Percentiles rank a stretch among this genome's conserved stretches.
Evolutionary conservation across 2,113 vertebrate genomes (phyloP).

Genomic region (Cyphomyrus plagiostoma): DNA sequence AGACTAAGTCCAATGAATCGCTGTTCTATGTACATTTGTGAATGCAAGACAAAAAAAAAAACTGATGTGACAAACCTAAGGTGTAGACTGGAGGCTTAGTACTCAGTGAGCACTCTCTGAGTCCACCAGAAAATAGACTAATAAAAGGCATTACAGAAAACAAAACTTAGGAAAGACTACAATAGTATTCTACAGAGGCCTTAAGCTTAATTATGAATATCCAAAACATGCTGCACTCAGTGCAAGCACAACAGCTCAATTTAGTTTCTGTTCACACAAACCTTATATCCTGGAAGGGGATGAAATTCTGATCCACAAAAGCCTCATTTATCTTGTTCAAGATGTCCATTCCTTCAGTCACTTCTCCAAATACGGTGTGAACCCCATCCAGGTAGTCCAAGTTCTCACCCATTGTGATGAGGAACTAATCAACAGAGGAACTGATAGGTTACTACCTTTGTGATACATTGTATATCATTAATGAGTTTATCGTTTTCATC

Average conservation of each 20-base stretch:
- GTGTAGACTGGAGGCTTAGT: neutral
- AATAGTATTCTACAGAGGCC: neutral
- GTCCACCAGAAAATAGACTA: neutral
- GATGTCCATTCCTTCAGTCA: constrained; percentile 89
- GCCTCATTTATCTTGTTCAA: constrained; percentile 85
- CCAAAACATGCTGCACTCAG: neutral
- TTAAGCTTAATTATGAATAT: neutral
- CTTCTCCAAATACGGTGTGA: constrained; percentile 94
- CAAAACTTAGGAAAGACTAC: neutral
- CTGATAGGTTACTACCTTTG: neutral
- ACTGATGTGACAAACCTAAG: neutral
- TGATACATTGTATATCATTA: neutral
- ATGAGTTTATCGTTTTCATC: neutral
- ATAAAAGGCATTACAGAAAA: neutral
- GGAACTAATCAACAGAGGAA: constrained; percentile 67
- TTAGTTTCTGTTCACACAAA: constrained; percentile 43
- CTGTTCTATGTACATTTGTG: neutral
- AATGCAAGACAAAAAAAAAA: neutral
- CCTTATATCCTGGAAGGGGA: constrained; percentile 96
- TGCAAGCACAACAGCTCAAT: neutral
- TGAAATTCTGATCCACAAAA: constrained; percentile 90
- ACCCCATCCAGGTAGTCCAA: constrained; percentile 90
- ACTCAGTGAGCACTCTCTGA: neutral
- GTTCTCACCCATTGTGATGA: constrained; percentile 85
- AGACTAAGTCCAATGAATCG: neutral